Evolutionary conservation across 1,140 invertebrate genomes (phyloP).

Genomic region (Meteorus sp.): DNA sequence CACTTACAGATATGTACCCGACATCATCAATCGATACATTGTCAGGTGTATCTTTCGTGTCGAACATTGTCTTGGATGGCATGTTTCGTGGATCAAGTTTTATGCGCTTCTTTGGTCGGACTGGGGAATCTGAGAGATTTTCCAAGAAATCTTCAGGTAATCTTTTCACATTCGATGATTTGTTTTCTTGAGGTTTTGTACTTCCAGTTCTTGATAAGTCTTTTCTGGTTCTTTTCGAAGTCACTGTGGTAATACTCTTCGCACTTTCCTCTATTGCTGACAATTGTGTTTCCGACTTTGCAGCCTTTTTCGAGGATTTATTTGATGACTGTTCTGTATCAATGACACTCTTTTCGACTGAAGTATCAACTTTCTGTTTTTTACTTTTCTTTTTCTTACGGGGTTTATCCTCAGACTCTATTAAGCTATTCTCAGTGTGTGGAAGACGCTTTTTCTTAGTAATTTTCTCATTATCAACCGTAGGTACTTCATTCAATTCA

Average conservation of each 20-base stretch:
- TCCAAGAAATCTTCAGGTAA: slow-evolving; percentile 35
- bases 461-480: background rate
- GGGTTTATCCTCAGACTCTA: slow-evolving; percentile 4
- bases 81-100: slow-evolving; percentile 13
- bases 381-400: slow-evolving; percentile 15
- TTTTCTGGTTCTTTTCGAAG: background rate
- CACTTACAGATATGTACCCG: slow-evolving; percentile 26
- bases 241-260: background rate
- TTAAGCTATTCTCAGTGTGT: background rate
- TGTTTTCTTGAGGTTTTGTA: too few relatives aligned
- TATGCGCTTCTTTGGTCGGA: slow-evolving; percentile 29
- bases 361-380: slow-evolving; percentile 15
- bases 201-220: too few relatives aligned
- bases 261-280: too few relatives aligned
- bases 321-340: slow-evolving; percentile 8
- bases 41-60: background rate
- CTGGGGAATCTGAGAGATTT: slow-evolving; percentile 33
- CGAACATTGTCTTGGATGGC: slow-evolving; percentile 28
- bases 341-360: too few relatives aligned
- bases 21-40: slow-evolving; percentile 24
- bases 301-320: background rate
- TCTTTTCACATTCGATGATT: slow-evolving; percentile 32
- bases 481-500: too few relatives aligned
- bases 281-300: too few relatives aligned
- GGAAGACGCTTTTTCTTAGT: slow-evolving; percentile 6